Evolutionary conservation across 2,113 vertebrate species (phyloP).

Genomic region (Pongo abelii): DNA sequence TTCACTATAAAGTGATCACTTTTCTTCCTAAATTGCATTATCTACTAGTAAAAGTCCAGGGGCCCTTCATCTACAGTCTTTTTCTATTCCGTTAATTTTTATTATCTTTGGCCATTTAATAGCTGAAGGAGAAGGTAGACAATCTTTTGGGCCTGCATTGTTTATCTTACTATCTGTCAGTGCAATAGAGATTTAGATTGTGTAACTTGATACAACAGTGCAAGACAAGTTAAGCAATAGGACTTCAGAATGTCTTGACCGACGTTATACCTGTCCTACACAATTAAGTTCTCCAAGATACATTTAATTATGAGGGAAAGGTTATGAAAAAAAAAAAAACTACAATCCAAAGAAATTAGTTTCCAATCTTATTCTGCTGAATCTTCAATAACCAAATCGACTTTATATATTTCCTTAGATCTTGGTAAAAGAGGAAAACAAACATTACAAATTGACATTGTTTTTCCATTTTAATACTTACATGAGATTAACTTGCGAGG

Average conservation of each 20-base stretch:
- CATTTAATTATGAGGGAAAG: neutral
- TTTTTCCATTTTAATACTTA: neutral
- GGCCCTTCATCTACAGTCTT: constrained; percentile 58
- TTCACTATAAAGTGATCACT: constrained; percentile 62
- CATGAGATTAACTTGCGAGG: neutral
- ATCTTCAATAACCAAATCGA: constrained; percentile 19
- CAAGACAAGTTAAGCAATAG: constrained; percentile 70
- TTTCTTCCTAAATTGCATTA: constrained; percentile 71
- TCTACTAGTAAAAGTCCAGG: constrained; percentile 69
- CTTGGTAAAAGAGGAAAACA: neutral
- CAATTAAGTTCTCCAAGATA: constrained; percentile 3
- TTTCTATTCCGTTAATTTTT: constrained; percentile 62
- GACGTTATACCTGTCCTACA: constrained; percentile 59
- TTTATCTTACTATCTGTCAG: constrained; percentile 69
- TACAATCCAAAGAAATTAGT: constrained; percentile 63
- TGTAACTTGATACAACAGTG: constrained; percentile 76
- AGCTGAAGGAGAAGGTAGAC: neutral
- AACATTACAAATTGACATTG: neutral
- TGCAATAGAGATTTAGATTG: constrained; percentile 49
- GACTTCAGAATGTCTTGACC: constrained; percentile 49
- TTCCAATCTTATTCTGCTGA: constrained; percentile 41
- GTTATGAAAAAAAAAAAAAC: constrained; percentile 62
- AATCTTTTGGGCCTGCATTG: constrained; percentile 59
- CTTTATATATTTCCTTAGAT: neutral
- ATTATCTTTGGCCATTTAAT: constrained; percentile 50